Evolutionary conservation across 2,888 invertebrate genomes (phyloP), one percentile per base, ranked within the genome.

Genomic region (Ophion ventricosus): DNA sequence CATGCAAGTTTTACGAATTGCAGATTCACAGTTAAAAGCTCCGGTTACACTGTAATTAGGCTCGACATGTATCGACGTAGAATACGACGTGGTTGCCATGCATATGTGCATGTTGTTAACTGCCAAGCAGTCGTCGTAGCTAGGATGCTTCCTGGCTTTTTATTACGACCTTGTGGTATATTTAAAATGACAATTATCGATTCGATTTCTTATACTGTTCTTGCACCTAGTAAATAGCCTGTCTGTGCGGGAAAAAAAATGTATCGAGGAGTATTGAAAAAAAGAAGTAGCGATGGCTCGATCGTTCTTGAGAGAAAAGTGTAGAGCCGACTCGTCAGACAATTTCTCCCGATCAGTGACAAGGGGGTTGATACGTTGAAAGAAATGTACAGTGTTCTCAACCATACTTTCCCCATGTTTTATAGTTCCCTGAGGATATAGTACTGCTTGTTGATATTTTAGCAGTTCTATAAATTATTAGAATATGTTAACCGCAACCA

Each of bases 21-120:
- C 70, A 61, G 70, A 78, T 78, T 49, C 54, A 61, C 61, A n/a
- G 77, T 23, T 61, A 49, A 76, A 76, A 76, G 57, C 67, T 26
- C 43, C 23, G 49, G 49, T 35, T 23, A 63, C 69, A 54, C 20
- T 61, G 69, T 61, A 78, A 78, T 70, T 70, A 78, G 49, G 69
- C 43, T 70, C 49, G 8, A 70, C 78, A 70, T 78, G 23, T 70
- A 54, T 70, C 29, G 43, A 69, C 64, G 29, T 72, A 40, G 29
- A 64, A 63, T 11, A 26, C 49, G 49, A 17, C 17, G 49, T 14
- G 49, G 49, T 49, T 49, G 49, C 49, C 49, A 49, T 49, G 14
- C 49, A 49, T 49, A 54, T 54, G 25, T 25, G 67, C 20, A 54
- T 25, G 63, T 64, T 64, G 54, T 40, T n/a, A n/a, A 43, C 29